These are phyloP conservation scores for Drosophila colorata DNA, from an alignment of 2,888 invertebrate genomes.

Conservation along the genomic window DNA sequence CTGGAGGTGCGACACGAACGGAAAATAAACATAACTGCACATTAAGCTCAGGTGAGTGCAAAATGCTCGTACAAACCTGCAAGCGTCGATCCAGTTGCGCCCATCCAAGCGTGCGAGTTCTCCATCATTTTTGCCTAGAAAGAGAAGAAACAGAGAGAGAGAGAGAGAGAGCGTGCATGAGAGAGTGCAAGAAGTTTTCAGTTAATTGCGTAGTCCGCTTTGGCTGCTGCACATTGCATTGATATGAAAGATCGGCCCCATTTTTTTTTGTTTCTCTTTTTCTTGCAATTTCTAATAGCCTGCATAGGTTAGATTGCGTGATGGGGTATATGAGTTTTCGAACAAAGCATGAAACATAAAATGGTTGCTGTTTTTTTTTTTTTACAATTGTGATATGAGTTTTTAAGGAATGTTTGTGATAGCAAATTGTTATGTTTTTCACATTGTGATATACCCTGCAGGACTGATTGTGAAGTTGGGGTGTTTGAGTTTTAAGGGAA, in stretches of 20 bases:
- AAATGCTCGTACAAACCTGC: constrained; percentile 90
- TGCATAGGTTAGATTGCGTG: neutral
- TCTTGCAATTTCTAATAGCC: constrained; percentile 22
- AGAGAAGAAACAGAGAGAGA: neutral
- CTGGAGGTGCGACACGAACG: constrained; percentile 51
- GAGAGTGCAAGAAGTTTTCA: constrained; percentile 32
- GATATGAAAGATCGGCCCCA: constrained; percentile 58
- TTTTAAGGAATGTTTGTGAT: neutral
- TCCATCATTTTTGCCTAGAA: constrained; percentile 95
- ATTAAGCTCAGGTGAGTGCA: constrained; percentile 22
- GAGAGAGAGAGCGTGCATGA: neutral
- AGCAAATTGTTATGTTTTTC: too few species aligned
- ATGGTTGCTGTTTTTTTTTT: neutral
- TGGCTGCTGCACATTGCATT: constrained; percentile 69
- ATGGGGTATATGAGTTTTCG: neutral
- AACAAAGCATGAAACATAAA: too few species aligned
- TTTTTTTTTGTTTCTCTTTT: constrained; percentile 16
- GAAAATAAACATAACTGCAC: constrained; percentile 7
- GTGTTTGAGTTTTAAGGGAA: too few species aligned
- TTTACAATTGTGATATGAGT: neutral
- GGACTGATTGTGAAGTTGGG: too few species aligned
- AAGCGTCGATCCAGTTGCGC: constrained; percentile 92
- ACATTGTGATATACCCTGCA: too few species aligned
- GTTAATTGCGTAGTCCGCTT: constrained; percentile 71
- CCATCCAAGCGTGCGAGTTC: constrained; percentile 96